Evolutionary conservation across 2,797 vertebrate species (phyloP).

Genomic region (Tragopan temminckii): DNA sequence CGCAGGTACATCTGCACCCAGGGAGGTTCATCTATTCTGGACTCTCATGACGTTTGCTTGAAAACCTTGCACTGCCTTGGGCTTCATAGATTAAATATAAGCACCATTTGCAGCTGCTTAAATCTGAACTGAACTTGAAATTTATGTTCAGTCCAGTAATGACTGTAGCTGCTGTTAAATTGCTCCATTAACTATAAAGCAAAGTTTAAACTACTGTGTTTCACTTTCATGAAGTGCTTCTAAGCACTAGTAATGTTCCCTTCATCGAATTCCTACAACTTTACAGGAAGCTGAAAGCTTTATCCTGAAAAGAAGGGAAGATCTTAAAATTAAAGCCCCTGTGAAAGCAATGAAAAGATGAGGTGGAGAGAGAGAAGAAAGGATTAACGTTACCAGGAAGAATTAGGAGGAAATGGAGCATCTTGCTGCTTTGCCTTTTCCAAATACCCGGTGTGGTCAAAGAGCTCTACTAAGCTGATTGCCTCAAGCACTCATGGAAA

Average conservation of each 20-base stretch:
- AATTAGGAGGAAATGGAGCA: not conserved
- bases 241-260: constrained; percentile 11
- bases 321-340: not conserved
- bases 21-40: not conserved
- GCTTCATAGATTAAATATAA: constrained; percentile 12
- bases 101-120: constrained; percentile 48
- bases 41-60: not conserved
- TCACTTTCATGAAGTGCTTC: constrained; percentile 40
- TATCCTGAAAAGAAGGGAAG: not conserved
- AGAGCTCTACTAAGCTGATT: not conserved
- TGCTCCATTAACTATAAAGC: constrained; percentile 52
- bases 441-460: not conserved
- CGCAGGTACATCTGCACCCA: not conserved
- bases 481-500: not conserved
- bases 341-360: not conserved
- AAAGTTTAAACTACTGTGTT: constrained; percentile 56
- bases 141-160: constrained; percentile 35
- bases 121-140: constrained; percentile 55
- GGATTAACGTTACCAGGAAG: not conserved
- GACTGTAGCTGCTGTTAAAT: constrained; percentile 52
- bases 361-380: not conserved
- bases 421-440: not conserved
- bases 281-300: constrained; percentile 17
- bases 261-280: not conserved
- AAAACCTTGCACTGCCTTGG: not conserved